Conservation (phyloP, 2,888 invertebrate species). For the Trichogramma evanescens region DNA sequence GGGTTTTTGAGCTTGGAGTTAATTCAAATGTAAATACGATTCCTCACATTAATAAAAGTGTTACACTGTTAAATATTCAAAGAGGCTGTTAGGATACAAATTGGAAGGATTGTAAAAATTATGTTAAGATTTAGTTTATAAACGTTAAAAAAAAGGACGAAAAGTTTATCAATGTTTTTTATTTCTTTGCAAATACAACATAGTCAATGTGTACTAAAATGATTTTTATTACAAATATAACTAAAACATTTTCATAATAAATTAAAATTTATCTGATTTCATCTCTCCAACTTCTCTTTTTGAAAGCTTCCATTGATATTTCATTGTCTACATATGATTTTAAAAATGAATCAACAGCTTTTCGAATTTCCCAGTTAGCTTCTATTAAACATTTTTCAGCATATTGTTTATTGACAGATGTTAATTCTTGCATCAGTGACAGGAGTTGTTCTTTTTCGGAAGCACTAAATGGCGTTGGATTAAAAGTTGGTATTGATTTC, state of each 20-base stretch:
- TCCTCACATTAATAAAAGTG: constrained; percentile 69
- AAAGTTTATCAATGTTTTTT: no score
- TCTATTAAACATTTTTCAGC: constrained; percentile 33
- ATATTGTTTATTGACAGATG: constrained; percentile 38
- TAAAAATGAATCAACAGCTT: constrained; percentile 37
- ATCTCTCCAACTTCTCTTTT: no score
- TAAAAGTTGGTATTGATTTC: constrained; percentile 28
- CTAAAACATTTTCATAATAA: no score
- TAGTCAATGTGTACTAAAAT: no score
- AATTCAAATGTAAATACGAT: constrained; percentile 71
- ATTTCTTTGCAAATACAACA: no score
- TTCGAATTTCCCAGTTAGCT: constrained; percentile 39
- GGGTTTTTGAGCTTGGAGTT: constrained; percentile 77
- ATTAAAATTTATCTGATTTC: no score
- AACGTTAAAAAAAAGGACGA: no score
- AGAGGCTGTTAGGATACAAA: constrained; percentile 59
- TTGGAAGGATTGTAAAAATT: constrained; percentile 50
- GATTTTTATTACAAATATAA: no score
- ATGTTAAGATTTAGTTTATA: constrained; percentile 2
- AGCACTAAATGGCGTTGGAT: constrained; percentile 33
- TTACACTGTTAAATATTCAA: constrained; percentile 75
- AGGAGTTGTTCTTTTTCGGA: constrained; percentile 40
- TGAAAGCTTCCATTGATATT: constrained; percentile 38
- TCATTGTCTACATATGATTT: constrained; percentile 39
- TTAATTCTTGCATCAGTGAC: constrained; percentile 35